phyloP scores from a whole-genome alignment of 2,797 vertebrate genomes.

The Gila robusta region DNA sequence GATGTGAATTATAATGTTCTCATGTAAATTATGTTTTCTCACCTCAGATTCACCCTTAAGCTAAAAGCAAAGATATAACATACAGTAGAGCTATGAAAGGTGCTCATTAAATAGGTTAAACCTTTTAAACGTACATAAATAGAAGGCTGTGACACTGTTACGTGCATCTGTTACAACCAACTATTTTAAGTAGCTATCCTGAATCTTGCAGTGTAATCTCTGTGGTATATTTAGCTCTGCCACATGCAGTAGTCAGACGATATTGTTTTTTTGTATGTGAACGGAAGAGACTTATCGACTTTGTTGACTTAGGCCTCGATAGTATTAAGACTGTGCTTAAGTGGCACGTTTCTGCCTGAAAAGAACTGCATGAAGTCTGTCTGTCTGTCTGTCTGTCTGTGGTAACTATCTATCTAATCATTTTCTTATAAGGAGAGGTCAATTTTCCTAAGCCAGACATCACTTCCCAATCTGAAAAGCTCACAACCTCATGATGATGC shows the following conservation, averaged over 20 bases:
- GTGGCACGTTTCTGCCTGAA: constrained; percentile 42
- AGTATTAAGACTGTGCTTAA: constrained; percentile 50
- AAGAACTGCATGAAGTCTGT: background rate
- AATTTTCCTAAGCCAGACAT: background rate
- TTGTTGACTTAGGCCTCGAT: constrained; percentile 41
- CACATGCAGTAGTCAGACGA: constrained; percentile 24
- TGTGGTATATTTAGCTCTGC: constrained; percentile 36
- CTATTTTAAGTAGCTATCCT: constrained; percentile 40
- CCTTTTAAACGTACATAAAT: background rate
- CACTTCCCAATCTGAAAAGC: background rate
- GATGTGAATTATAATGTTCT: background rate
- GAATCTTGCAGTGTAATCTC: constrained; percentile 27
- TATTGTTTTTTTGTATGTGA: constrained; percentile 16
- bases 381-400: background rate
- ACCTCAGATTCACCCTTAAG: background rate
- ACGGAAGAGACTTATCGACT: constrained; percentile 48
- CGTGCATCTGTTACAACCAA: constrained; percentile 21
- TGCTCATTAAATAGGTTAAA: background rate
- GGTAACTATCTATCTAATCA: background rate
- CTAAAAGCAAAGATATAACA: background rate
- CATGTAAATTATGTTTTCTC: background rate
- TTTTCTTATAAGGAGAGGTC: background rate
- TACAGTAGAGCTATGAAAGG: background rate
- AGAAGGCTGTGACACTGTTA: background rate
- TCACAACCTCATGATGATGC: background rate